Evolutionary conservation across 2,113 vertebrate genomes (phyloP).

Genomic region (Castor canadensis): DNA sequence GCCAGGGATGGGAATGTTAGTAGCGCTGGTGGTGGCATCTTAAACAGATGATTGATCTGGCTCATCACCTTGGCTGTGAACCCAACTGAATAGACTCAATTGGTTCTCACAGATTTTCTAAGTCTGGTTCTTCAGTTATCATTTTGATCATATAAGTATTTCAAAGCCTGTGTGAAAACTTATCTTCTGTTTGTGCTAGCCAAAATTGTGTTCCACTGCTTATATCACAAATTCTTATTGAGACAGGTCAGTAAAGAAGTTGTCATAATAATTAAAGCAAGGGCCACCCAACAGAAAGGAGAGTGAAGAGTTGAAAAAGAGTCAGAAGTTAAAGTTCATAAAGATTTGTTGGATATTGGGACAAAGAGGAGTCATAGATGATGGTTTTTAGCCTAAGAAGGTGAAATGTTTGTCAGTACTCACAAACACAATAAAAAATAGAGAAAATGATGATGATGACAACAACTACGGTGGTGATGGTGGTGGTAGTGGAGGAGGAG

Average conservation of each 20-base stretch:
- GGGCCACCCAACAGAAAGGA: neutral
- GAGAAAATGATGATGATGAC: neutral
- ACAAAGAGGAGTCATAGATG: neutral
- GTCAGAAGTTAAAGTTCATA: neutral
- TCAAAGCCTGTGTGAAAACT: neutral
- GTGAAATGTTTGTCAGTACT: neutral
- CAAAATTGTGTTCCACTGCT: neutral
- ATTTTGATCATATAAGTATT: neutral
- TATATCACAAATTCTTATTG: neutral
- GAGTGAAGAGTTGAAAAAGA: neutral
- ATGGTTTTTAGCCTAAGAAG: neutral
- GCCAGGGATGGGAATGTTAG: neutral
- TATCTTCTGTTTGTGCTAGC: neutral
- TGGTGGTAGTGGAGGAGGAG: neutral
- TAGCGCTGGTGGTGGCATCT: neutral
- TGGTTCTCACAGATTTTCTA: neutral
- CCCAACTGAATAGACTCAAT: neutral
- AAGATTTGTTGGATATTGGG: neutral
- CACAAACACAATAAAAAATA: conserved; percentile 2
- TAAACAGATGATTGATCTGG: neutral
- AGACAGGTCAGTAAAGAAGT: neutral
- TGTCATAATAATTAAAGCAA: neutral
- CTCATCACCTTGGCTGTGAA: neutral
- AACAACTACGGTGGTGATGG: too few relatives aligned
- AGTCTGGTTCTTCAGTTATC: neutral